Evolutionary conservation across 1,140 invertebrate genomes (phyloP).

Genomic region (Hesperophylax magnus): DNA sequence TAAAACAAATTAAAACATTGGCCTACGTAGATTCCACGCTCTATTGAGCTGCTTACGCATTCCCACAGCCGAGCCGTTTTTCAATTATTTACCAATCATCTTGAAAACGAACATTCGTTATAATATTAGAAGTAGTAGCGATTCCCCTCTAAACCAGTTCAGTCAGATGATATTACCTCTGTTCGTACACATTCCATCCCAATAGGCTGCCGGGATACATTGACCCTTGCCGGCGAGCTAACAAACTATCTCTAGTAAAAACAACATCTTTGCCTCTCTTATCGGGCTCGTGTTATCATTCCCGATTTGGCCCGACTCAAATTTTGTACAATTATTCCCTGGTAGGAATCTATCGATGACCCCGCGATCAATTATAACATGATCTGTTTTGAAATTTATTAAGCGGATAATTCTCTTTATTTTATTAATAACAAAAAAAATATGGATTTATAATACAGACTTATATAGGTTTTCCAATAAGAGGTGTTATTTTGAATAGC

Average conservation of each 20-base stretch:
- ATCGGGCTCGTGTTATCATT: constrained; percentile 26
- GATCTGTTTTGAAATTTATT: too few species aligned
- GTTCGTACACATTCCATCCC: constrained; percentile 35
- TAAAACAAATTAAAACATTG: too few species aligned
- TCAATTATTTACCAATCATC: constrained; percentile 26
- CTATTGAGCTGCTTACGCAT: not conserved
- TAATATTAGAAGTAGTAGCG: constrained; percentile 21
- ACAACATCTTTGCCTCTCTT: constrained; percentile 6
- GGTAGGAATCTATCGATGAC: too few species aligned
- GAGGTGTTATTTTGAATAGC: too few species aligned
- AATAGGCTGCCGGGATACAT: constrained; percentile 27
- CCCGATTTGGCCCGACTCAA: too few species aligned
- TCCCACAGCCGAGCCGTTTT: constrained; percentile 9
- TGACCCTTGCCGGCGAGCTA: constrained; percentile 29
- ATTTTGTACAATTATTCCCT: too few species aligned
- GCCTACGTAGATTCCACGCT: too few species aligned
- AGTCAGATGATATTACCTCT: constrained; percentile 36
- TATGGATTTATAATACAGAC: too few species aligned
- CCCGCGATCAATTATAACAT: too few species aligned
- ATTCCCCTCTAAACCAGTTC: constrained; percentile 40
- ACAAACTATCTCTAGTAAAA: constrained; percentile 8
- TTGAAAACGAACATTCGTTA: constrained; percentile 26
- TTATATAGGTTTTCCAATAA: too few species aligned
- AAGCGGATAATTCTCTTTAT: too few species aligned
- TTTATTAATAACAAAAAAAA: too few species aligned